A percentile compares a stretch with the other conserved stretches of the same genome.
phyloP scores from a whole-genome alignment of 2,113 vertebrate species.

The Chaetorhynchus papuensis region DNA sequence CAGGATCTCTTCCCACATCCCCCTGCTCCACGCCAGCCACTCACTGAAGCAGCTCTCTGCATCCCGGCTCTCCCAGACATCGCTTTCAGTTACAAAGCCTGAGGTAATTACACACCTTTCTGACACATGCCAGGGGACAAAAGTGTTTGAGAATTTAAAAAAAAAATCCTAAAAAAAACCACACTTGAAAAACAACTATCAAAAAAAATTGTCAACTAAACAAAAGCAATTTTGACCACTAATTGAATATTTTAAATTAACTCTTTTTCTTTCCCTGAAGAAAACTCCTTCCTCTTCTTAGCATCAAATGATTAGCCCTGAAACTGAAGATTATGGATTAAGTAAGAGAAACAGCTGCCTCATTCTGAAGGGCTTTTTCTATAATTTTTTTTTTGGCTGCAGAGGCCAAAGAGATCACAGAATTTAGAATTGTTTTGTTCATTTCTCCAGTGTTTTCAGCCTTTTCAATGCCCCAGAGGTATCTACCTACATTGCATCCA shows the following conservation, averaged over 20 bases:
- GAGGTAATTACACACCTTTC: neutral
- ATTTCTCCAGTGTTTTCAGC: neutral
- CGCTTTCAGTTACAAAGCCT: rapidly evolving
- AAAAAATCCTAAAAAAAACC: no score
- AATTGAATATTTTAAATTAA: neutral
- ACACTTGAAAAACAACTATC: neutral
- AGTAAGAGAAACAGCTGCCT: neutral
- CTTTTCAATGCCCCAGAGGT: neutral
- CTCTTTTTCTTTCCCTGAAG: neutral
- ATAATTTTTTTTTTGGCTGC: no score
- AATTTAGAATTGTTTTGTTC: neutral
- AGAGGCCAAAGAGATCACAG: neutral
- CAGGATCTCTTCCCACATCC: neutral
- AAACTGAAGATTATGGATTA: neutral
- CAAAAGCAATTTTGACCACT: neutral
- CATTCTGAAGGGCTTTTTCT: neutral
- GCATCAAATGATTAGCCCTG: neutral
- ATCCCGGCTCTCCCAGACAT: neutral
- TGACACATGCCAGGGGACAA: neutral
- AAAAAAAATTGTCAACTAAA: neutral
- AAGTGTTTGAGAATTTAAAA: neutral
- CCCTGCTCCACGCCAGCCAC: neutral
- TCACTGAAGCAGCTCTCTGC: rapidly evolving
- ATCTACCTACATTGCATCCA: no score
- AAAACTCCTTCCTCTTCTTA: neutral